Percentiles rank a stretch among this genome's conserved stretches.
Evolutionary conservation across 2,797 vertebrate genomes (phyloP).

Genomic region (Mormyrus proboscirostris): DNA sequence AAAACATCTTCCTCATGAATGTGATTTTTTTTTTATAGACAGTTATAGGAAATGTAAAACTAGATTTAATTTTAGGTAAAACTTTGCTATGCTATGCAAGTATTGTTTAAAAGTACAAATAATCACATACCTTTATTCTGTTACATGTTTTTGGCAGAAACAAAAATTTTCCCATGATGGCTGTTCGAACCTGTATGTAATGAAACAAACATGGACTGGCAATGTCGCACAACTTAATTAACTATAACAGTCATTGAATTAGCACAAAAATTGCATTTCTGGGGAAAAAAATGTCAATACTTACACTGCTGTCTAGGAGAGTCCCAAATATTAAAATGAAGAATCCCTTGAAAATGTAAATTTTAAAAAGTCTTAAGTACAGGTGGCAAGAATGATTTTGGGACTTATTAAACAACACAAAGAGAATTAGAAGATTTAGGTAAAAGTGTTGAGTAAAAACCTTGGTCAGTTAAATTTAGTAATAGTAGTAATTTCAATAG

Average conservation of each 20-base stretch:
- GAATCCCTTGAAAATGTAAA: constrained; percentile 51
- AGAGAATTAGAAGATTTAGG: background rate
- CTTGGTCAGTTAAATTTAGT: background rate
- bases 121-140: constrained; percentile 39
- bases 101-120: constrained; percentile 4
- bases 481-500: background rate
- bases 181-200: constrained; percentile 48
- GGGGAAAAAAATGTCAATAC: constrained; percentile 19
- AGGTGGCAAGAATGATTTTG: background rate
- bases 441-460: background rate
- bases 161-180: constrained; percentile 27
- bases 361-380: background rate
- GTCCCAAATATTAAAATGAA: constrained; percentile 57
- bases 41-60: background rate
- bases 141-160: background rate
- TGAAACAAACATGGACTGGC: background rate
- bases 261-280: background rate
- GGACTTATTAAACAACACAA: background rate
- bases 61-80: background rate
- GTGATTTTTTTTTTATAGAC: background rate
- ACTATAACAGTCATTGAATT: background rate
- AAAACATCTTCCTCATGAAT: background rate
- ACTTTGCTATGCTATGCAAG: background rate
- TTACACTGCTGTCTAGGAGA: constrained; percentile 54
- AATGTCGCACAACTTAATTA: background rate